These are phyloP conservation scores for Atta colombica DNA, from an alignment of 1,140 invertebrate species.

Conservation along the genomic window DNA sequence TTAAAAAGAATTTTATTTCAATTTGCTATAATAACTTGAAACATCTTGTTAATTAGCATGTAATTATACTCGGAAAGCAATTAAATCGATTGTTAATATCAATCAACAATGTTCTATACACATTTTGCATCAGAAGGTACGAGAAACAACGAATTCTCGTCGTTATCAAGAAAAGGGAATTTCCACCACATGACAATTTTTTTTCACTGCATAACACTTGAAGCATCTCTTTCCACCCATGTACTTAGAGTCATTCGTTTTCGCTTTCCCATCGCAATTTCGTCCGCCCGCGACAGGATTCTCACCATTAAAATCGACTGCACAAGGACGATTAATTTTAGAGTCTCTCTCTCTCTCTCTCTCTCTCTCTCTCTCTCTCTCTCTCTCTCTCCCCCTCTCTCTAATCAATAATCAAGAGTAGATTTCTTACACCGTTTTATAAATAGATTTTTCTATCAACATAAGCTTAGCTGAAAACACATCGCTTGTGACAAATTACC, in stretches of 20 bases:
- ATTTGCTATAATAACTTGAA: not conserved
- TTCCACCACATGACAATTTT: not conserved
- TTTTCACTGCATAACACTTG: not conserved
- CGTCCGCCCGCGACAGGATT: not conserved
- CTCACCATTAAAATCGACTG: not conserved
- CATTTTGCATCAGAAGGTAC: not conserved
- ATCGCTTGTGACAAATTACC: not conserved
- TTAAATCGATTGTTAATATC: not conserved
- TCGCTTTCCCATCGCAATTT: conserved; percentile 13
- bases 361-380: not conserved
- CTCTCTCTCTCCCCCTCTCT: not conserved
- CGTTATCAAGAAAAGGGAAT: not conserved
- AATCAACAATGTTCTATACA: not conserved
- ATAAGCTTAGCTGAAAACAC: not conserved
- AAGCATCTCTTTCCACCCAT: not conserved
- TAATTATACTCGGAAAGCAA: not conserved
- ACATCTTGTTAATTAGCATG: not conserved
- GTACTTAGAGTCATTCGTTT: conserved; percentile 3
- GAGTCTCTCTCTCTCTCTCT: not conserved
- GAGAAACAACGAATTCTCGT: too few species aligned
- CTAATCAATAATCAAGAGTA: conserved; percentile 37
- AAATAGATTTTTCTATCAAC: conserved; percentile 32
- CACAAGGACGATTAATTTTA: conserved; percentile 38
- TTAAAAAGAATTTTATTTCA: not conserved
- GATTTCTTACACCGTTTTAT: conserved; percentile 29